Percentiles rank a stretch among this genome's conserved stretches.
Conservation (phyloP, 2,113 vertebrate genomes). For the Lamprotornis superbus region DNA sequence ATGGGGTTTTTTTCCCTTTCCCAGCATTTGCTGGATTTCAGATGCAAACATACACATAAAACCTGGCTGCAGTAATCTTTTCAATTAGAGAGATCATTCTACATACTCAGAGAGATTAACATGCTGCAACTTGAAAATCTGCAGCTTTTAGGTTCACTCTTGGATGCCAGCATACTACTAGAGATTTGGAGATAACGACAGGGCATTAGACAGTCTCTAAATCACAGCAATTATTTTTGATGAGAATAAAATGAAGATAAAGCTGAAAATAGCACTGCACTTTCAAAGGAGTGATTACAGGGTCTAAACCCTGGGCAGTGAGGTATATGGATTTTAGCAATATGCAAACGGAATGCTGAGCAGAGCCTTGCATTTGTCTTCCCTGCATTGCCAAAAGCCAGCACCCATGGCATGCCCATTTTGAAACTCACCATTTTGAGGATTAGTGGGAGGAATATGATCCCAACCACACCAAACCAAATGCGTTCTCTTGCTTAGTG, state of each 20-base stretch:
- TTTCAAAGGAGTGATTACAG: conserved; percentile 7
- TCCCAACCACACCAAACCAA: neutral
- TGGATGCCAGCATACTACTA: conserved; percentile 9
- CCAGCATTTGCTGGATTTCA: neutral
- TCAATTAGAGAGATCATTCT: neutral
- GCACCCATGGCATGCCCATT: neutral
- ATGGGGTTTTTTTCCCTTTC: neutral
- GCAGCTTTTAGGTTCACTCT: conserved; percentile 38
- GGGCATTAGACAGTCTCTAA: conserved; percentile 38
- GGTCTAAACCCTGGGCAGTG: neutral
- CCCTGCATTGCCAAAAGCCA: neutral
- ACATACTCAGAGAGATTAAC: conserved; percentile 1
- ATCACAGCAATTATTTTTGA: conserved; percentile 47
- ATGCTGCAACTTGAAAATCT: conserved; percentile 39
- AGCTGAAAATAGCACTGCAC: conserved; percentile 36
- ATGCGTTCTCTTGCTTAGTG: neutral
- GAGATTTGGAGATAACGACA: conserved; percentile 26
- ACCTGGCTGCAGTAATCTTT: conserved; percentile 5
- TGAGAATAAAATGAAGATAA: conserved; percentile 58
- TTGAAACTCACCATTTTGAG: neutral
- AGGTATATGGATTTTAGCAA: neutral
- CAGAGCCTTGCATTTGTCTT: neutral
- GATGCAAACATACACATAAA: neutral
- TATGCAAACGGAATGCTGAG: neutral
- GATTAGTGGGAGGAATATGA: neutral